Conservation (phyloP, 2,797 vertebrate genomes). For the Selene dorsalis region DNA sequence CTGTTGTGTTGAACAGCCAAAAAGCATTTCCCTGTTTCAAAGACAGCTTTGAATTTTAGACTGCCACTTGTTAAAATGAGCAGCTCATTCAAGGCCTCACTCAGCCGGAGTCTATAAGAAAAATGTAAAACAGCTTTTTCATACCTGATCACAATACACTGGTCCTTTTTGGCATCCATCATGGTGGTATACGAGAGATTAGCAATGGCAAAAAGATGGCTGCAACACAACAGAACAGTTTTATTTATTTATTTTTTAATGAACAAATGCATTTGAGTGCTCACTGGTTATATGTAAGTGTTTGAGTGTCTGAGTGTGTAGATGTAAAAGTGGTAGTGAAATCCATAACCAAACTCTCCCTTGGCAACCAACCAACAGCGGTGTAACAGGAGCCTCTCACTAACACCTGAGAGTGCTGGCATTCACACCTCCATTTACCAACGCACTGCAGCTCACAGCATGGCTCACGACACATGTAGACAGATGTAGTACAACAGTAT, state of each 20-base stretch:
- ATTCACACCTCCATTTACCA: constrained; percentile 67
- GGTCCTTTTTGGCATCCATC: constrained; percentile 98
- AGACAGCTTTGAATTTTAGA: not conserved
- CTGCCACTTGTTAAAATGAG: not conserved
- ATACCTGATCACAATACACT: constrained; percentile 98
- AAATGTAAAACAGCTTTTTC: constrained; percentile 24
- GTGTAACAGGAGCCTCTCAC: constrained; percentile 65
- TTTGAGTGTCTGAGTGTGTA: not conserved
- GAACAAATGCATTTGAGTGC: constrained; percentile 8
- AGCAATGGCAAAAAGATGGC: constrained; percentile 96
- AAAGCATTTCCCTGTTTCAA: not conserved
- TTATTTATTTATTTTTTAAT: not conserved
- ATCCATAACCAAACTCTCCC: constrained; percentile 74
- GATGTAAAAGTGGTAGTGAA: constrained; percentile 55
- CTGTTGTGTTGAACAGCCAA: not conserved
- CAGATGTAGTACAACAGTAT: constrained; percentile 32
- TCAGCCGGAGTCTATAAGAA: not conserved
- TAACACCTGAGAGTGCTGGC: constrained; percentile 71
- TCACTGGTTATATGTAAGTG: constrained; percentile 1
- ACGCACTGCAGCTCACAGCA: constrained; percentile 18
- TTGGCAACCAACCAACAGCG: constrained; percentile 68
- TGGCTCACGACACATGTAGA: constrained; percentile 41
- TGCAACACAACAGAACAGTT: constrained; percentile 73
- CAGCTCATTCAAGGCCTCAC: not conserved
- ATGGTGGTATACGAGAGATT: constrained; percentile 94